A percentile compares a stretch with the other conserved stretches of the same genome.
These are phyloP conservation scores for Labrus mixtus DNA, from an alignment of 2,113 vertebrate species.

Conservation along the genomic window DNA sequence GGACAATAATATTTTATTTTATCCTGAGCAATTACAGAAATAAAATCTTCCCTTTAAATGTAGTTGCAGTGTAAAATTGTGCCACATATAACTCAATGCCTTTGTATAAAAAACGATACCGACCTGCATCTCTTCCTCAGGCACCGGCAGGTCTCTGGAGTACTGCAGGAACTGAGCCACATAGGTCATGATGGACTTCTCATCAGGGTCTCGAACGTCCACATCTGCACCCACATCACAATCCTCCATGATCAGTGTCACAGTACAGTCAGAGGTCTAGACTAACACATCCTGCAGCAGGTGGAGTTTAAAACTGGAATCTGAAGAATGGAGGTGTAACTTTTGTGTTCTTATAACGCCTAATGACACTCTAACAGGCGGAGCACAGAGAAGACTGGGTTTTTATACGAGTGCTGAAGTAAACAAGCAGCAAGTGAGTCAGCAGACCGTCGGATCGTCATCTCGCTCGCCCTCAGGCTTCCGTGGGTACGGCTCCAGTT, in stretches of 20 bases:
- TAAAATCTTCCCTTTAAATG: too few species aligned
- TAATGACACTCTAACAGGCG: conserved; percentile 20
- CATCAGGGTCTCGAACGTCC: conserved; percentile 91
- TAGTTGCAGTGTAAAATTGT: not conserved
- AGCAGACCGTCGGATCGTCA: conserved; percentile 63
- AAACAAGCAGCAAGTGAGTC: conserved; percentile 53
- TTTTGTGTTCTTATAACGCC: not conserved
- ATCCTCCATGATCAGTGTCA: conserved; percentile 54
- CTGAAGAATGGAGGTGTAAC: conserved; percentile 15
- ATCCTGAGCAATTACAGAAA: too few species aligned
- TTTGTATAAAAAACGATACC: conserved; percentile 22
- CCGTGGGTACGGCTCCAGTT: not conserved
- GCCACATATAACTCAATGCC: not conserved
- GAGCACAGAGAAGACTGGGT: conserved; percentile 3
- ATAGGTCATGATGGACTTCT: conserved; percentile 98
- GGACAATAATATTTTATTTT: too few species aligned
- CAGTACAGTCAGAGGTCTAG: not conserved
- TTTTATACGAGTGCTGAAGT: conserved; percentile 41
- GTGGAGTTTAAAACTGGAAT: conserved; percentile 15
- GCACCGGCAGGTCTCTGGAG: conserved; percentile 83
- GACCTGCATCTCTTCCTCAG: conserved; percentile 86
- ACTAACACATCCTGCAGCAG: conserved; percentile 12
- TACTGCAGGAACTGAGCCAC: conserved; percentile 97
- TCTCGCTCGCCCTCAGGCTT: conserved; percentile 50
- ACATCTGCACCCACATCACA: conserved; percentile 87